Evolutionary conservation across 2,888 invertebrate species (phyloP).

Genomic region (Synergus gifuensis): DNA sequence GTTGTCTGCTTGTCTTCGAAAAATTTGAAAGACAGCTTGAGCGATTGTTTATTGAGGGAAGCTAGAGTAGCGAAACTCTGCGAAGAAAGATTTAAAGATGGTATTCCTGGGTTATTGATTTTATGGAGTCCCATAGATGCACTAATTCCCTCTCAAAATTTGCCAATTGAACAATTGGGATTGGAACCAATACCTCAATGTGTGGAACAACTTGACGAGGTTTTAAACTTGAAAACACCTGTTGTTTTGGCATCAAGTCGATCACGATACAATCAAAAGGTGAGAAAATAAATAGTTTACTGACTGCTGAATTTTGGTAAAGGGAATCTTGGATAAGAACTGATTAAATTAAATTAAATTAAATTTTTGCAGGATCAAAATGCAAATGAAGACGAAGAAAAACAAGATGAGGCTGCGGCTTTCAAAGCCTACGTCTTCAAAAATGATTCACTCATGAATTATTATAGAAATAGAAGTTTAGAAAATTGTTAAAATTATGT

Average conservation of each 20-base stretch:
- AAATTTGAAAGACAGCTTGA: background rate
- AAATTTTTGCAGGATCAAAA: too few relatives aligned
- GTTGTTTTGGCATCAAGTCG: background rate
- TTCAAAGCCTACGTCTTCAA: too few relatives aligned
- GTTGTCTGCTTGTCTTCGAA: slow-evolving; percentile 48
- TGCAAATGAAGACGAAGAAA: too few relatives aligned
- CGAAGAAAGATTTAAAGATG: slow-evolving; percentile 39
- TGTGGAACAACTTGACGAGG: background rate
- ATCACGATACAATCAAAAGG: background rate
- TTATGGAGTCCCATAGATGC: slow-evolving; percentile 38
- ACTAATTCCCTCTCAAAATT: background rate
- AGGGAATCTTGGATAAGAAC: too few relatives aligned
- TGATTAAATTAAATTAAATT: too few relatives aligned
- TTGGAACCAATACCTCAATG: slow-evolving; percentile 1
- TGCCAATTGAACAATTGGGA: background rate
- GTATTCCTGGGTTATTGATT: slow-evolving; percentile 41
- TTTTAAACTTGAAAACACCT: background rate
- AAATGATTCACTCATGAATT: too few relatives aligned
- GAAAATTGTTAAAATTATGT: too few relatives aligned
- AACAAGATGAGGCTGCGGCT: too few relatives aligned
- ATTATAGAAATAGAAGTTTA: too few relatives aligned
- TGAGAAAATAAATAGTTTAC: background rate
- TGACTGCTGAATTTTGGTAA: too few relatives aligned
- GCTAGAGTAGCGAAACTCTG: slow-evolving; percentile 28
- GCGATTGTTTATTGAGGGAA: background rate